Evolutionary conservation across 2,888 invertebrate genomes (phyloP).

Genomic region (Gandaritis pyraliata): DNA sequence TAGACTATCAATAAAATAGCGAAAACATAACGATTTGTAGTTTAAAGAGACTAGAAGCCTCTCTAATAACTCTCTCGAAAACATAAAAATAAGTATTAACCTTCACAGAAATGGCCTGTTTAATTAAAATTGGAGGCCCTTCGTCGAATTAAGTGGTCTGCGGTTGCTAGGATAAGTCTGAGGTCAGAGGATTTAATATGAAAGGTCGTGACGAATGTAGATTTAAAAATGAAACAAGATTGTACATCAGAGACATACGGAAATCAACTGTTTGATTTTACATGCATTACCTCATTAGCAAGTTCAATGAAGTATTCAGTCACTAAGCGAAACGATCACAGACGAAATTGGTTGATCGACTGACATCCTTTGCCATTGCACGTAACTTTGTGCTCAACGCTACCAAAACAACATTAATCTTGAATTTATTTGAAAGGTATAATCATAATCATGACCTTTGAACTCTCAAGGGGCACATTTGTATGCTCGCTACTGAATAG

Average conservation of each 20-base stretch:
- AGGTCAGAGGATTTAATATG: slow-evolving; percentile 4
- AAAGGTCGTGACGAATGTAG: slow-evolving; percentile 2
- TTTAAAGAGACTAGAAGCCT: background rate
- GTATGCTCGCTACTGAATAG: slow-evolving; percentile 28
- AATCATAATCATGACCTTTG: slow-evolving; percentile 24
- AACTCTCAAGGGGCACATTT: slow-evolving; percentile 27
- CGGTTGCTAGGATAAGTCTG: slow-evolving; percentile 6
- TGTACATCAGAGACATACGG: background rate
- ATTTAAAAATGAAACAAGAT: background rate
- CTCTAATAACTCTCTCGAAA: background rate
- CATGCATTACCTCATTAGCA: too few species aligned
- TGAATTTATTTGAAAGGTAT: slow-evolving; percentile 17
- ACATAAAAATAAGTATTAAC: background rate
- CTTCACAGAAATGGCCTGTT: slow-evolving; percentile 4
- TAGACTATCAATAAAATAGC: background rate
- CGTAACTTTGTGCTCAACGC: background rate
- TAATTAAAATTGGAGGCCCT: slow-evolving; percentile 14
- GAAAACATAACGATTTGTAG: background rate
- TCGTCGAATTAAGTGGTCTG: slow-evolving; percentile 13
- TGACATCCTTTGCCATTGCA: background rate
- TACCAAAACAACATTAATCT: slow-evolving; percentile 18
- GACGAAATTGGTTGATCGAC: background rate
- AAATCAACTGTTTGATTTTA: too few species aligned
- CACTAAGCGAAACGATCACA: too few species aligned
- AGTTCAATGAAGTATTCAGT: too few species aligned